phyloP scores from a whole-genome alignment of 2,888 invertebrate genomes.

The Drosophila lutescens region DNA sequence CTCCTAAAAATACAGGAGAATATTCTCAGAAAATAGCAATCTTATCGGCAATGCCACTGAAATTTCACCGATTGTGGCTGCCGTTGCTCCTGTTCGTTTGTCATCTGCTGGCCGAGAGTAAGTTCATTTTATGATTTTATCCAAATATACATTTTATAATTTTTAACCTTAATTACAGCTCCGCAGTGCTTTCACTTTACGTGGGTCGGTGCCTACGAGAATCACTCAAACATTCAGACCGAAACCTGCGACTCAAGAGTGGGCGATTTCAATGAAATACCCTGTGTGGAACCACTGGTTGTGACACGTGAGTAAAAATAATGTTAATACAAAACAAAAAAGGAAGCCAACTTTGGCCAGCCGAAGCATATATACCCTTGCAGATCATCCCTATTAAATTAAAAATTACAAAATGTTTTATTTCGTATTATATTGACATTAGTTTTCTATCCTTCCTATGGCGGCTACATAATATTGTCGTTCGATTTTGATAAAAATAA shows the following conservation, averaged over 20 bases:
- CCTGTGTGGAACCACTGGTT: constrained; percentile 88
- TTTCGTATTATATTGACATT: too few relatives aligned
- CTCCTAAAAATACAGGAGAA: background rate
- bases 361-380: too few relatives aligned
- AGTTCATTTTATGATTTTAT: constrained; percentile 19
- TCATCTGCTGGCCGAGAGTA: constrained; percentile 53
- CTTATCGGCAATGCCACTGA: constrained; percentile 59
- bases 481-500: too few relatives aligned
- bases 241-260: constrained; percentile 86
- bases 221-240: constrained; percentile 86
- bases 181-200: constrained; percentile 88
- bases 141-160: background rate
- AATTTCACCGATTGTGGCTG: constrained; percentile 38
- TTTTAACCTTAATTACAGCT: constrained; percentile 43
- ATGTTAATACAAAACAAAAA: too few relatives aligned
- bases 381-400: too few relatives aligned
- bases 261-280: constrained; percentile 85
- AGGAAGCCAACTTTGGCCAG: too few relatives aligned
- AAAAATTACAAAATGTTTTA: too few relatives aligned
- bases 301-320: constrained; percentile 84
- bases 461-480: too few relatives aligned
- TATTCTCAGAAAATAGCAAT: constrained; percentile 6
- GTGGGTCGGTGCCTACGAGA: constrained; percentile 88
- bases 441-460: too few relatives aligned
- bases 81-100: constrained; percentile 47